A percentile compares a stretch with the other conserved stretches of the same genome.
Conservation (phyloP, 2,113 vertebrate species). For the Halcyon malimbica region DNA sequence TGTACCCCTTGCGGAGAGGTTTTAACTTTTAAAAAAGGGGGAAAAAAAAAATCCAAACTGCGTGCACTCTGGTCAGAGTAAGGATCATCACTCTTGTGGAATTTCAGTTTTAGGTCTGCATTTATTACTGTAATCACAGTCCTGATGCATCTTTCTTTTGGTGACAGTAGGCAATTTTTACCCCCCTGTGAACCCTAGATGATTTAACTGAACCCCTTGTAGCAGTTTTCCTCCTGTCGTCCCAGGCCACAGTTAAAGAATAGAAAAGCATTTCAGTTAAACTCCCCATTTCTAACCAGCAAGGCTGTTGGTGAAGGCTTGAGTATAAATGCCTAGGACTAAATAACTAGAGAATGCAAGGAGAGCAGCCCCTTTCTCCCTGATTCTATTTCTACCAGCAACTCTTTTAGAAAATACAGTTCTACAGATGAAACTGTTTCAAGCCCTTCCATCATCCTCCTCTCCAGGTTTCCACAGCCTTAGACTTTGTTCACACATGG, state of each 20-base stretch:
- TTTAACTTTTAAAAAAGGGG: background rate
- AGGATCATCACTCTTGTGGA: background rate
- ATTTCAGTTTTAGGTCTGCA: background rate
- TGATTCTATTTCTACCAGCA: background rate
- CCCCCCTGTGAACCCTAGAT: background rate
- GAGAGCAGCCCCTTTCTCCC: background rate
- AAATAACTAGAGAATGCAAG: background rate
- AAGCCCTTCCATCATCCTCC: background rate
- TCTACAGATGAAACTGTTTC: background rate
- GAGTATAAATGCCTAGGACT: background rate
- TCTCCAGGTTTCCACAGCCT: background rate
- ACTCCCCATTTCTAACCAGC: background rate
- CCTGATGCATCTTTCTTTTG: background rate
- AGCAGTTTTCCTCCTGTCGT: background rate
- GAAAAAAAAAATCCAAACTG: accelerated
- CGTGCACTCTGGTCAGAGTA: background rate
- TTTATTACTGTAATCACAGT: background rate
- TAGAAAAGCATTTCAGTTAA: background rate
- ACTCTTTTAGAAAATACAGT: background rate
- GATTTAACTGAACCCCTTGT: background rate
- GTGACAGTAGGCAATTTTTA: background rate
- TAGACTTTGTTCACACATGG: background rate
- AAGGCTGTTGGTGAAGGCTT: background rate
- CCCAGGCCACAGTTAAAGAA: background rate
- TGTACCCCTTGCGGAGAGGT: background rate